Conservation (phyloP, 2,797 vertebrate genomes). For the Danio aesculapii region DNA sequence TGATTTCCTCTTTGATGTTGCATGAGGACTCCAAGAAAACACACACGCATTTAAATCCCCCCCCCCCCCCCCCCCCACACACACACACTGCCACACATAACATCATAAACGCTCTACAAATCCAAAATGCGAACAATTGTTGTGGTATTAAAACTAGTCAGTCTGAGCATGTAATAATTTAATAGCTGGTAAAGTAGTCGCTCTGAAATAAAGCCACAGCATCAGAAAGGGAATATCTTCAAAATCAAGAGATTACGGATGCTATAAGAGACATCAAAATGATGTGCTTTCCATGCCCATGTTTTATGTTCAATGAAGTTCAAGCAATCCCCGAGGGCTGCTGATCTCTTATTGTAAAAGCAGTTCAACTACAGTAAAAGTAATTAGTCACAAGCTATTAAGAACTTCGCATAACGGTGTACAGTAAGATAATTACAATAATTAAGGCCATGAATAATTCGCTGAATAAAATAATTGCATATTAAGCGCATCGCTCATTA, state of each 20-base stretch:
- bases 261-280: background rate
- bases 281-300: background rate
- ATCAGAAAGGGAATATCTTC: background rate
- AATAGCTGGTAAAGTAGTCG: background rate
- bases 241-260: background rate
- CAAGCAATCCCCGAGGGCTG: background rate
- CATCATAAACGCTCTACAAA: background rate
- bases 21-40: background rate
- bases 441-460: background rate
- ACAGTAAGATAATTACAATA: background rate
- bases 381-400: background rate
- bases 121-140: background rate
- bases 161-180: background rate
- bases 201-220: background rate
- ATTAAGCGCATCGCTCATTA: background rate
- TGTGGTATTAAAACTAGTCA: constrained; percentile 5
- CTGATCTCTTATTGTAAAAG: background rate
- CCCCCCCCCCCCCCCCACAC: constrained; percentile 1
- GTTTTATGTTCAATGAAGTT: background rate
- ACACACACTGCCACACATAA: background rate
- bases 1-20: background rate
- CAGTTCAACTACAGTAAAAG: background rate
- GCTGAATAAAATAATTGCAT: background rate
- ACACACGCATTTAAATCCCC: background rate
- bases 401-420: background rate